These are phyloP conservation scores for Steatocranus sp. DNA, from an alignment of 2,797 vertebrate species.

Conservation along the genomic window DNA sequence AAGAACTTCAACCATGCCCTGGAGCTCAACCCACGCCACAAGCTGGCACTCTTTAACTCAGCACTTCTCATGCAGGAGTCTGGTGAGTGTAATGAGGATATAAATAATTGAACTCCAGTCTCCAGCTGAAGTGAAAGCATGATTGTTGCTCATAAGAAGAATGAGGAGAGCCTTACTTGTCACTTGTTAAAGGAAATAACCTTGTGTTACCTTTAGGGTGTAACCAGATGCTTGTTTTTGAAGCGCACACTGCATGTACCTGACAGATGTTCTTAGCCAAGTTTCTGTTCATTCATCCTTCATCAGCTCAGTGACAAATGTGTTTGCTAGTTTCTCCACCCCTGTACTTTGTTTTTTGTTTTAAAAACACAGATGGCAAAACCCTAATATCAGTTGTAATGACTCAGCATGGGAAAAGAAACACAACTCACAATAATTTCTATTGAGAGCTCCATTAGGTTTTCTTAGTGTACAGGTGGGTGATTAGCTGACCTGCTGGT, in stretches of 20 bases:
- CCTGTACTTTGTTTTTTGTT: background rate
- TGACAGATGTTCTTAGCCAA: background rate
- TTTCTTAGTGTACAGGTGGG: background rate
- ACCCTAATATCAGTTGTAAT: background rate
- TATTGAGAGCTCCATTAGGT: background rate
- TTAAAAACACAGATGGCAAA: background rate
- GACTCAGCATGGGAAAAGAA: background rate
- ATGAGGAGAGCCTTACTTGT: background rate
- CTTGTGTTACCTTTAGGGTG: conserved; percentile 24
- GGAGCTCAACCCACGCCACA: conserved; percentile 89
- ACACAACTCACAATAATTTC: background rate
- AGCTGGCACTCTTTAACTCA: conserved; percentile 94
- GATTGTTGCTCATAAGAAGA: background rate
- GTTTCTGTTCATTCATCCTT: conserved; percentile 15
- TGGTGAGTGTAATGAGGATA: conserved; percentile 73
- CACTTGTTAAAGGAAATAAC: background rate
- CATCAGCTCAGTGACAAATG: background rate
- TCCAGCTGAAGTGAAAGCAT: background rate
- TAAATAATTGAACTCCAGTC: background rate
- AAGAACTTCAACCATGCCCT: conserved; percentile 93
- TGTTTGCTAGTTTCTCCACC: background rate
- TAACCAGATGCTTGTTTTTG: background rate
- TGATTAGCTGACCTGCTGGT: background rate
- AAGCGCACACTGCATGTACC: background rate
- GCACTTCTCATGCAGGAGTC: conserved; percentile 98